These are phyloP conservation scores for Sceliomorpha sp. DNA, from an alignment of 2,888 invertebrate genomes.

Conservation along the genomic window DNA sequence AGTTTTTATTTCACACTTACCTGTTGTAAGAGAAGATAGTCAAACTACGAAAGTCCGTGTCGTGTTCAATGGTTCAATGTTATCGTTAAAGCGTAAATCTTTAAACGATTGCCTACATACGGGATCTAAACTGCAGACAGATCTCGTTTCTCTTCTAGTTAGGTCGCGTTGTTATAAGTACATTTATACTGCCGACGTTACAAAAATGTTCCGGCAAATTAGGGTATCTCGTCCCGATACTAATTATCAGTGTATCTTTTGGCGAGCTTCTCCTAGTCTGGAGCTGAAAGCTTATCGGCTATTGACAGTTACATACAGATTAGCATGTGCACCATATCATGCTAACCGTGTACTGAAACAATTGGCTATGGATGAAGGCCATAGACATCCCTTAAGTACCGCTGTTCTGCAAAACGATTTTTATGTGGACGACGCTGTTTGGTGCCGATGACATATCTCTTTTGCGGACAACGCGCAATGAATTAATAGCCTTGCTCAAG, in stretches of 20 bases:
- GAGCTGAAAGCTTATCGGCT: background rate
- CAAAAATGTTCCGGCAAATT: too few relatives aligned
- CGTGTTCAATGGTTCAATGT: too few relatives aligned
- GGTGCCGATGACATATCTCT: constrained; percentile 17
- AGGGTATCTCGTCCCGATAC: too few relatives aligned
- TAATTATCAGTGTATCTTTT: background rate
- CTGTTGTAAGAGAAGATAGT: too few relatives aligned
- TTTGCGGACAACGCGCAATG: background rate
- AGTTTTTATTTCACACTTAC: too few relatives aligned
- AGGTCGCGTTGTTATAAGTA: too few relatives aligned
- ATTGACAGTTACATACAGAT: constrained; percentile 3
- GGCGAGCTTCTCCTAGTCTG: background rate
- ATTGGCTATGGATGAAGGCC: constrained; percentile 10
- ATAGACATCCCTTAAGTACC: background rate
- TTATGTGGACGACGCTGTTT: constrained; percentile 44
- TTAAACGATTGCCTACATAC: too few relatives aligned
- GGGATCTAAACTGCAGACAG: too few relatives aligned
- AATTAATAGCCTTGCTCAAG: constrained; percentile 14
- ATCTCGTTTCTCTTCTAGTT: too few relatives aligned
- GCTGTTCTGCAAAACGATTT: constrained; percentile 5
- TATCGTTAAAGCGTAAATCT: too few relatives aligned
- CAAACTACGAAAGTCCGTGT: too few relatives aligned
- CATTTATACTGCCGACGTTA: too few relatives aligned
- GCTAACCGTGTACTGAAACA: constrained; percentile 16
- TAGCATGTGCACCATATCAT: constrained; percentile 18